Conservation (phyloP, 1,140 invertebrate species). For the Drosophila trapezifrons region DNA sequence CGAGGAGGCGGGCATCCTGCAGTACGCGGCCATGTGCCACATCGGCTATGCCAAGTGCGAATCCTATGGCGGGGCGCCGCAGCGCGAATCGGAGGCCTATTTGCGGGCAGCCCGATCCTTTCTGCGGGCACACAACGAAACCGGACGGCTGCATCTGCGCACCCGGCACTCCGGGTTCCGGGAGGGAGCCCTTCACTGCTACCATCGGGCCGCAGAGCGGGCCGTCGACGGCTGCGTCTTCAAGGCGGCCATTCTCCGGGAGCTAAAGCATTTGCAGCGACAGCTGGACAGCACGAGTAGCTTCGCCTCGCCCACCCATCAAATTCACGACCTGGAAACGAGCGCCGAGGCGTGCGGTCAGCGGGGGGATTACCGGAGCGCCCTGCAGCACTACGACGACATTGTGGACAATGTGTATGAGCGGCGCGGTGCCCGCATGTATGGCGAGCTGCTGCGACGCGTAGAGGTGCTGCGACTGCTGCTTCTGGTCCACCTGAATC, state of each 20-base stretch:
- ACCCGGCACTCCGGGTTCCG: conserved; percentile 56
- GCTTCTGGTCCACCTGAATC: conserved; percentile 69
- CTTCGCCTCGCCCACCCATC: conserved; percentile 78
- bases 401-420: conserved; percentile 83
- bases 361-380: conserved; percentile 61
- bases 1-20: conserved; percentile 73
- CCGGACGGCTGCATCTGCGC: conserved; percentile 51
- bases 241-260: conserved; percentile 78
- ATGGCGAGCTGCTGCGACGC: conserved; percentile 65
- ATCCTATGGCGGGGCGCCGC: conserved; percentile 55
- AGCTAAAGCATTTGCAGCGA: conserved; percentile 62
- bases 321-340: conserved; percentile 73
- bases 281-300: conserved; percentile 74
- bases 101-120: conserved; percentile 73
- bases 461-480: conserved; percentile 74
- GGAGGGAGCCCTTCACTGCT: conserved; percentile 77
- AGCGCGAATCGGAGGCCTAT: conserved; percentile 72
- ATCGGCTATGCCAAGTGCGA: conserved; percentile 80
- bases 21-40: conserved; percentile 83
- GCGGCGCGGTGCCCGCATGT: conserved; percentile 66
- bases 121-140: conserved; percentile 58
- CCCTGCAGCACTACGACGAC: conserved; percentile 78
- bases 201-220: conserved; percentile 67
- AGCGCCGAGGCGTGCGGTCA: conserved; percentile 59
- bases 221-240: conserved; percentile 69